Base-by-base conservation (phyloP, 2,888 invertebrate genomes). In the Hemistola chrysoprasaria region DNA sequence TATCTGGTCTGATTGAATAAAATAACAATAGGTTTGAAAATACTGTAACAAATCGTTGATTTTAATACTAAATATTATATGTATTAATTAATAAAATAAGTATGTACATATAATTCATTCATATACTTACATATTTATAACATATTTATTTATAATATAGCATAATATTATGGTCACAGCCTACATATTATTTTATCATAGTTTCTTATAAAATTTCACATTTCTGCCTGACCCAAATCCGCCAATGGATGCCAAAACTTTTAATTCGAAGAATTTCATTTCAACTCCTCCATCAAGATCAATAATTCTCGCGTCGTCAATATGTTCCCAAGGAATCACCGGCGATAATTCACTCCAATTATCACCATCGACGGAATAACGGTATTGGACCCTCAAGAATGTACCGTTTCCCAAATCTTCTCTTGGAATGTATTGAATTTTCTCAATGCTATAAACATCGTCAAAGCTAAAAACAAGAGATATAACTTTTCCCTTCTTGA, bases 391-490 rank as follows among this genome's bases (percentile, higher is more conserved):
- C 39, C 66, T 55, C 9, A 77, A 41, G 28, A 86, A 63, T 2
- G 78, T 84, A 0, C 85, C 84, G 45, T 81, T 82, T 0, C 80
- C 78, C 1, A 71, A 80, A 35, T 82, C 78, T 6, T 63, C 57
- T 1, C 81, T 66, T 1, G 83, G 84, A 7, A 59, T 51, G 47
- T 86, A 86, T 46, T 75, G 78, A 2, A 82, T 53, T 58, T 65
- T 76, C 3, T 73, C 69, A 22, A 86, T 65, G 23, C 61, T 52
- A 35, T 64, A 62, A 3, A 63, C 38, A 10, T 53, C 38, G 3
- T 65, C 62, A 11, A 80, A 57, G 44, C 78, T 70, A 22, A 80
- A 79, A 9, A 52, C 55, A 7, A 80, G 47, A 8, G 45, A 59
- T n/a, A 79, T 62, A 3, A 46, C 41, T 36, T 69, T 59, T 1